Evolutionary conservation across 1,140 invertebrate species (phyloP), one percentile per base, ranked within the genome.

Genomic region (Cardiocondyla obscurior): DNA sequence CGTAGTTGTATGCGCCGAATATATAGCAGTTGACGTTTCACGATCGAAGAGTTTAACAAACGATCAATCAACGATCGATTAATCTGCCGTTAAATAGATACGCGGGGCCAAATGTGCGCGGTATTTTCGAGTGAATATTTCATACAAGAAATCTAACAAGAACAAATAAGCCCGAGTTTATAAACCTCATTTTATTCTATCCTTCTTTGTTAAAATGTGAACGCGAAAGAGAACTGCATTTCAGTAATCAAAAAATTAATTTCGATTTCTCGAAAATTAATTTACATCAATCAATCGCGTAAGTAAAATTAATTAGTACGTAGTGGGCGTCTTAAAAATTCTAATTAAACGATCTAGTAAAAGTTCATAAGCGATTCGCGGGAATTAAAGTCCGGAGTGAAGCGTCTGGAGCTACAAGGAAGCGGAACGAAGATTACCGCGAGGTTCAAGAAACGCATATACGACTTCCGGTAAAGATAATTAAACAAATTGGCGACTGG

Each of bases 391-490:
- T 76, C 14, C 46, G 12, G 7, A n/a, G 10, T 25, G 51, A 51
- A 7, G 44, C 57, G 28, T 76, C 28, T 58, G 25, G 10, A 44
- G 25, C 5, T 10, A 2, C 19, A 33, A 25, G 22, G 33, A 28
- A 67, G 46, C 25, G 10, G 55, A 42, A 49, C 22, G 30, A n/a
- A 60, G 57, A 60, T 67, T 51, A 25, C 46, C 6, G 6, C 25
- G 14, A 58, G 53, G 10, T 77, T 67, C 16, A 67, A 67, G 33
- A 39, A 67, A 67, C 46, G 60, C 42, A 51, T 67, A n/a, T 33
- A 19, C 25, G 64, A 74, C 74, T 81, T 84, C 82, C 83, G 85
- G 89, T 86, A 89, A 81, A 90, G 90, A 91, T 90, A 91, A 91
- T 91, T 91, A 90, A 84, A 51, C 81, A 85, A 89, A 90, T 91